Conservation (phyloP, 2,797 vertebrate species). For the Macrochelys suwanniensis region DNA sequence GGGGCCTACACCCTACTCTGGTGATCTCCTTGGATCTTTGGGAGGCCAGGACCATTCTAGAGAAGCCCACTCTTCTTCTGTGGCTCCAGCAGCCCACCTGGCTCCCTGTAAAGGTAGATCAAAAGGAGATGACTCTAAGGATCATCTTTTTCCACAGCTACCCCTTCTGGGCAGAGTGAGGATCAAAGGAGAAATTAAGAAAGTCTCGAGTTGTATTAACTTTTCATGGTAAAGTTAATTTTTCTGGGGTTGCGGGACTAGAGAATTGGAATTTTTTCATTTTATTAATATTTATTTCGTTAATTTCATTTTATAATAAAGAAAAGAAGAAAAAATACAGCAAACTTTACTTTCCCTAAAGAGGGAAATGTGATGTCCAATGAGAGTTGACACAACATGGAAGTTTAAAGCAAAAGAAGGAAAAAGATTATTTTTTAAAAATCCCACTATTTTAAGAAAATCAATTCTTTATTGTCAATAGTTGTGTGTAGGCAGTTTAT, state of each 20-base stretch:
- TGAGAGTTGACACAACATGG: fast-evolving
- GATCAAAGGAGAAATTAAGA: not conserved
- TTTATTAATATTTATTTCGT: not conserved
- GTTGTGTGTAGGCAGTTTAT: conserved; percentile 20
- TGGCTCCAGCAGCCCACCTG: not conserved
- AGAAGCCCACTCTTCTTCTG: not conserved
- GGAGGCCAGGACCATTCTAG: not conserved
- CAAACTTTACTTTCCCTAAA: not conserved
- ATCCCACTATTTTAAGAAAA: fast-evolving
- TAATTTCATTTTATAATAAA: not conserved
- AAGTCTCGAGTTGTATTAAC: not conserved
- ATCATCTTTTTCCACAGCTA: not conserved
- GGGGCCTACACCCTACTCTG: not conserved
- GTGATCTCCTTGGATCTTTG: not conserved
- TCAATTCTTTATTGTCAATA: conserved; percentile 3
- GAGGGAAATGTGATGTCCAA: not conserved
- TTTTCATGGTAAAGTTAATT: not conserved
- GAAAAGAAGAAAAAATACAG: not conserved
- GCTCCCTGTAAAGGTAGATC: not conserved
- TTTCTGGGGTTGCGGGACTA: not conserved
- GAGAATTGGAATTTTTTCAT: not conserved
- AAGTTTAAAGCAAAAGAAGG: conserved; percentile 21
- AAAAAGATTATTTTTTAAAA: not conserved
- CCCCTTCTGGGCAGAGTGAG: not conserved
- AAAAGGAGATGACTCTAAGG: not conserved